Conservation (phyloP, 92 coral and sea anemone species). For the Zoanthus sociatus region DNA sequence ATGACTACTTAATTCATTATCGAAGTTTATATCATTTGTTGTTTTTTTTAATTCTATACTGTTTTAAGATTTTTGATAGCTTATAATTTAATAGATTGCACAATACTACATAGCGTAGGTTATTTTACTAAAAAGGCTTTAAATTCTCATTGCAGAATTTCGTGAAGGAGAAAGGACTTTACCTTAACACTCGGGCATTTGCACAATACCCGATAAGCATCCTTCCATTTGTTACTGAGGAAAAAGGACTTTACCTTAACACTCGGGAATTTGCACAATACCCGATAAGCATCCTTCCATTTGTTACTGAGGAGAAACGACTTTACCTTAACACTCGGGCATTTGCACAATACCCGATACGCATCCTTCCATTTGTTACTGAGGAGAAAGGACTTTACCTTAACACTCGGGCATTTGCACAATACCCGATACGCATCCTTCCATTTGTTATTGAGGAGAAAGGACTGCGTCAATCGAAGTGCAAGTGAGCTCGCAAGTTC, state of each 20-base stretch:
- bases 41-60: no score
- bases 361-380: constrained; percentile 57
- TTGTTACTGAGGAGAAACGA: no score
- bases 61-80: no score
- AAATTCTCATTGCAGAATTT: no score
- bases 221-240: constrained; percentile 40
- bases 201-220: constrained; percentile 54
- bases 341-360: constrained; percentile 48
- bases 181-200: constrained; percentile 78
- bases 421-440: constrained; percentile 58
- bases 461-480: constrained; percentile 75
- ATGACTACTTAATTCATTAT: no score
- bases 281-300: constrained; percentile 63
- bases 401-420: constrained; percentile 64
- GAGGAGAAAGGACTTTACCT: constrained; percentile 48
- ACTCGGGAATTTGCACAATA: constrained; percentile 61
- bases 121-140: no score
- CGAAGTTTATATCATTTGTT: no score
- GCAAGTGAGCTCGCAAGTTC: constrained; percentile 78
- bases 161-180: no score
- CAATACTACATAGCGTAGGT: no score
- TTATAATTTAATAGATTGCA: no score
- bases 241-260: constrained; percentile 62
- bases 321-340: constrained; percentile 73
- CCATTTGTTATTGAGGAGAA: constrained; percentile 75